Evolutionary conservation across 2,797 vertebrate species (phyloP).

Genomic region (Hydrocynus forskahlii): DNA sequence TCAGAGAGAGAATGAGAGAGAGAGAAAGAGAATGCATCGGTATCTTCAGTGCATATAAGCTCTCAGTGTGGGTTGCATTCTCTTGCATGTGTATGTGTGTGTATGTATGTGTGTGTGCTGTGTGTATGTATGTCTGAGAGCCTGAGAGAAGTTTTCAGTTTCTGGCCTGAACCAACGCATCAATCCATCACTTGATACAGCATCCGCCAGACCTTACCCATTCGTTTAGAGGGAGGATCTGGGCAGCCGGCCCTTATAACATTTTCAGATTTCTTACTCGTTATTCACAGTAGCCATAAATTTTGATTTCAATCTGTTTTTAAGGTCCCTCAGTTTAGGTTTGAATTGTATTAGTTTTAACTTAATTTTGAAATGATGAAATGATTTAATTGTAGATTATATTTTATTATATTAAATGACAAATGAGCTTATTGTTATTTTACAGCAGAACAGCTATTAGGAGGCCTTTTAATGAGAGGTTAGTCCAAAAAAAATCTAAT

Average conservation of each 20-base stretch:
- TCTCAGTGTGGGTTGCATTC: background rate
- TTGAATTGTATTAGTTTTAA: too few species aligned
- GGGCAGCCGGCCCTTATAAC: slow-evolving; percentile 1
- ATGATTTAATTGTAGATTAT: too few species aligned
- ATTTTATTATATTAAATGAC: too few species aligned
- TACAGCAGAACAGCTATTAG: too few species aligned
- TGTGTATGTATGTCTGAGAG: background rate
- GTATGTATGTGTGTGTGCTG: background rate
- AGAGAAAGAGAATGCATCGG: background rate
- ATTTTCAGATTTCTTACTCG: background rate
- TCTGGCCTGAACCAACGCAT: slow-evolving; percentile 20
- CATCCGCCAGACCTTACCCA: slow-evolving; percentile 25
- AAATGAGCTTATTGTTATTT: too few species aligned
- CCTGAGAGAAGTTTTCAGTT: background rate
- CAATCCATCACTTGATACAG: slow-evolving; percentile 32
- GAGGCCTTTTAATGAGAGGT: too few species aligned
- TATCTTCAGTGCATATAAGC: background rate
- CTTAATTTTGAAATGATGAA: too few species aligned
- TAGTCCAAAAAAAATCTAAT: background rate
- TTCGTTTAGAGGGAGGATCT: slow-evolving; percentile 25
- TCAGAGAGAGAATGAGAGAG: slow-evolving; percentile 12
- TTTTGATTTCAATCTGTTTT: background rate
- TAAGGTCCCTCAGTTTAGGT: too few species aligned
- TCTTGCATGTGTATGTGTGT: background rate
- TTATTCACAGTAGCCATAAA: slow-evolving; percentile 13